These are phyloP conservation scores for Leuciscus idus DNA, from an alignment of 2,113 vertebrate genomes.

Conservation along the genomic window DNA sequence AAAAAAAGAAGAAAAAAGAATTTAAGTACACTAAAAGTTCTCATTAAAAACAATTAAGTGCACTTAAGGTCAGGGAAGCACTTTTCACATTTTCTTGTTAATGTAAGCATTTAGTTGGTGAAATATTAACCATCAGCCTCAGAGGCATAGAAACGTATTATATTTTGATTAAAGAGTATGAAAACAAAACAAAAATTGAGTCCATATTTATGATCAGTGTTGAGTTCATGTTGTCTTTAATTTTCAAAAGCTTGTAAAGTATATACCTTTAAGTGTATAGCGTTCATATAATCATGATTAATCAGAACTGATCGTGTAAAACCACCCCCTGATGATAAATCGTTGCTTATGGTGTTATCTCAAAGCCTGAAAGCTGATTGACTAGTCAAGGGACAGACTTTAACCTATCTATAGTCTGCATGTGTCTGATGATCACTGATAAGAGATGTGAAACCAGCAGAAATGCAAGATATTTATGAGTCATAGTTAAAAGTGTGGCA, in stretches of 20 bases:
- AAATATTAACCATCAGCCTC: background rate
- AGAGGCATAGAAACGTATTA: background rate
- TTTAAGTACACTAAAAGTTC: too few species aligned
- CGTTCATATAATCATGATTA: background rate
- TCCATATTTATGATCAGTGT: background rate
- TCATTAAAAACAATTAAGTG: too few species aligned
- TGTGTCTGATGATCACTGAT: background rate
- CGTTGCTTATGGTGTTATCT: background rate
- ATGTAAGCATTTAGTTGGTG: background rate
- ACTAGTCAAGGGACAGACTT: background rate
- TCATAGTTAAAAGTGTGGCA: background rate
- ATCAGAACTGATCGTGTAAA: background rate
- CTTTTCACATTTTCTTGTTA: too few species aligned
- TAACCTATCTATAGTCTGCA: background rate
- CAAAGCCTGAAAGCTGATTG: slow-evolving; percentile 18
- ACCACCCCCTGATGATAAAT: background rate
- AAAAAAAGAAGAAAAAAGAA: too few species aligned
- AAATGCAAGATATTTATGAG: slow-evolving; percentile 4
- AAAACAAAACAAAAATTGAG: background rate
- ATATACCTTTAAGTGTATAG: too few species aligned
- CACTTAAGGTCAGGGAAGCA: too few species aligned
- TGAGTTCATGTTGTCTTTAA: background rate
- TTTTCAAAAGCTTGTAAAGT: background rate
- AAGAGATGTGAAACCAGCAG: slow-evolving; percentile 8
- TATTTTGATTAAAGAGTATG: background rate